These are phyloP conservation scores for Odontothrips loti DNA, from an alignment of 2,888 invertebrate genomes.

Conservation along the genomic window DNA sequence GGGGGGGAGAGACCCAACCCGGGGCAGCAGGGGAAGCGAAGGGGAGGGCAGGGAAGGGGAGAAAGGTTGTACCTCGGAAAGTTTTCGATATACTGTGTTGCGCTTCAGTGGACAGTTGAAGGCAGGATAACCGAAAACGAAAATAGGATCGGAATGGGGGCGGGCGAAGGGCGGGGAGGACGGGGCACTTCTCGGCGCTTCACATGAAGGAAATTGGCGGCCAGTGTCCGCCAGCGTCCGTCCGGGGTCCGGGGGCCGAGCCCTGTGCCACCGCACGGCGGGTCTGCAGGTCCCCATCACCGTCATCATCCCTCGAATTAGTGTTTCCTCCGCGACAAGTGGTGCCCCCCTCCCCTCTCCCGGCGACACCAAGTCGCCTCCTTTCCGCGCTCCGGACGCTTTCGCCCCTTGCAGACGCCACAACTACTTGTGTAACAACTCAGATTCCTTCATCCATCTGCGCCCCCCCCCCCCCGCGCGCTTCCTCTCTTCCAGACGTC, in stretches of 20 bases:
- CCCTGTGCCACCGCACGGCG: neutral
- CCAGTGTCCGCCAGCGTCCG: neutral
- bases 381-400: too few species aligned
- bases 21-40: neutral
- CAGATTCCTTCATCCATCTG: too few species aligned
- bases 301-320: neutral
- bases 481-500: too few species aligned
- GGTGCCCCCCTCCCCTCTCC: too few species aligned
- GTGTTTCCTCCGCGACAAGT: too few species aligned
- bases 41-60: neutral
- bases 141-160: neutral
- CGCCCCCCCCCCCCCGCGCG: too few species aligned
- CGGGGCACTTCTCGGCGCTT: neutral
- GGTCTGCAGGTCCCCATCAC: neutral
- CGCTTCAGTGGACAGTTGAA: slow-evolving; percentile 24
- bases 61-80: slow-evolving; percentile 11
- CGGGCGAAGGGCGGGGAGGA: neutral
- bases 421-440: too few species aligned
- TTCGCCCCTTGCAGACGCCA: too few species aligned
- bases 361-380: too few species aligned
- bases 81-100: slow-evolving; percentile 25
- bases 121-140: slow-evolving; percentile 22
- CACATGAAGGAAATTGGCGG: neutral
- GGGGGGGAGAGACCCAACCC: too few species aligned
- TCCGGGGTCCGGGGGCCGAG: too few species aligned